These are phyloP conservation scores for Oopsacas minuta DNA, from an alignment of 37 sponge, comb jelly and placozoan species.

Conservation along the genomic window DNA sequence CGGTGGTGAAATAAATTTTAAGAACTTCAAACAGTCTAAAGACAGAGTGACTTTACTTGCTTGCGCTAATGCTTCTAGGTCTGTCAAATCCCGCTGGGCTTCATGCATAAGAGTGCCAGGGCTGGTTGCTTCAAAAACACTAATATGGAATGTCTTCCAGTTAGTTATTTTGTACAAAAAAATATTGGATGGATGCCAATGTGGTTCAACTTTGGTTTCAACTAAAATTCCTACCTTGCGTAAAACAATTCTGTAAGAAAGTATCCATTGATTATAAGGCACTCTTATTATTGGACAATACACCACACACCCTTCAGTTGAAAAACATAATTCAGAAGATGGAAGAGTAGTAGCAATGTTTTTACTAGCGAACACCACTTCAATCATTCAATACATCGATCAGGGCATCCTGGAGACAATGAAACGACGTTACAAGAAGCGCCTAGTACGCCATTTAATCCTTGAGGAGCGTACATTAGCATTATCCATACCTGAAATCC, in stretches of 20 bases:
- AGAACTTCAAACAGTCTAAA: constrained; percentile 30
- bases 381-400: neutral
- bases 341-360: constrained; percentile 13
- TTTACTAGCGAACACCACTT: constrained; percentile 17
- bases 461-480: constrained; percentile 18
- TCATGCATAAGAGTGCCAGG: constrained; percentile 25
- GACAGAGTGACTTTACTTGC: constrained; percentile 18
- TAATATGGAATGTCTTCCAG: constrained; percentile 25
- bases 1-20: constrained; percentile 5
- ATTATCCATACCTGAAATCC: constrained; percentile 24
- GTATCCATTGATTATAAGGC: constrained; percentile 17
- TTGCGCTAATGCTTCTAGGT: constrained; percentile 30
- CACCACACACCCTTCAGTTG: neutral
- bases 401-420: neutral
- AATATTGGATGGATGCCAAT: constrained; percentile 22
- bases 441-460: neutral
- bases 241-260: neutral
- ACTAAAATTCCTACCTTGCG: constrained; percentile 18
- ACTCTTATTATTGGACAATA: neutral
- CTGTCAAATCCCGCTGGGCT: constrained; percentile 21
- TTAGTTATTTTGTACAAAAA: constrained; percentile 22
- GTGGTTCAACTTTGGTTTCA: constrained; percentile 25
- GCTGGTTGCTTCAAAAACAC: constrained; percentile 36
- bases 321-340: neutral
- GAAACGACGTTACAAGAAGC: constrained; percentile 20